Conservation (phyloP, 2,888 invertebrate species). For the Siphlonurus alternatus region DNA sequence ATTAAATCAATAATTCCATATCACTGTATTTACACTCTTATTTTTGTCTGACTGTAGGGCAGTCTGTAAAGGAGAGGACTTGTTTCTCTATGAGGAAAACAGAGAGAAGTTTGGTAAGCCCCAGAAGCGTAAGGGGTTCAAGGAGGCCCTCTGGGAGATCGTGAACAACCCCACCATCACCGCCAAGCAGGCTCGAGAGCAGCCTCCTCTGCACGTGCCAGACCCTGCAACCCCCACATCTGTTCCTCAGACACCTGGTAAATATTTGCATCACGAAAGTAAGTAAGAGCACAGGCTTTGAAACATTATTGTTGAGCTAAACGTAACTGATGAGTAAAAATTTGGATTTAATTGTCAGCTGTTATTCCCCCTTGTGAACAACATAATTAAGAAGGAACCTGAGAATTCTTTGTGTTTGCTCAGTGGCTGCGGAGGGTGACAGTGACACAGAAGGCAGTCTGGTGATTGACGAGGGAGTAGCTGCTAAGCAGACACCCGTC, state of each 20-base stretch:
- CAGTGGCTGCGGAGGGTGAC: slow-evolving; percentile 9
- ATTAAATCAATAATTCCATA: too few species aligned
- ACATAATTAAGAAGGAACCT: too few species aligned
- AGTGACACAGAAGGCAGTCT: slow-evolving; percentile 20
- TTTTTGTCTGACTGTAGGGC: slow-evolving; percentile 34
- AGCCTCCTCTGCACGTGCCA: background rate
- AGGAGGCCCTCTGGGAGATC: slow-evolving; percentile 76
- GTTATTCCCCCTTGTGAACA: too few species aligned
- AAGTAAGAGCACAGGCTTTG: background rate
- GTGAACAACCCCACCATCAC: slow-evolving; percentile 42
- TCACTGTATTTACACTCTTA: too few species aligned
- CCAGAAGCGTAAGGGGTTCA: slow-evolving; percentile 65
- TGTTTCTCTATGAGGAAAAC: slow-evolving; percentile 64
- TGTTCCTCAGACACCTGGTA: background rate
- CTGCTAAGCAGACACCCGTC: slow-evolving; percentile 2
- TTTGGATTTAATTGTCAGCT: too few species aligned
- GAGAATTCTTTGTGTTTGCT: background rate
- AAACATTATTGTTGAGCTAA: slow-evolving; percentile 13
- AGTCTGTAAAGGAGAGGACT: slow-evolving; percentile 64
- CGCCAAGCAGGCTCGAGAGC: slow-evolving; percentile 8
- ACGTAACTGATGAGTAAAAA: too few species aligned
- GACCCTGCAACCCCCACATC: background rate
- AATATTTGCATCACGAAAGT: slow-evolving; percentile 4
- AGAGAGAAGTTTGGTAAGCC: slow-evolving; percentile 62
- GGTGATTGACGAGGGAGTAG: slow-evolving; percentile 20